phyloP scores from a whole-genome alignment of 2,113 vertebrate species.

The Rhea pennata region DNA sequence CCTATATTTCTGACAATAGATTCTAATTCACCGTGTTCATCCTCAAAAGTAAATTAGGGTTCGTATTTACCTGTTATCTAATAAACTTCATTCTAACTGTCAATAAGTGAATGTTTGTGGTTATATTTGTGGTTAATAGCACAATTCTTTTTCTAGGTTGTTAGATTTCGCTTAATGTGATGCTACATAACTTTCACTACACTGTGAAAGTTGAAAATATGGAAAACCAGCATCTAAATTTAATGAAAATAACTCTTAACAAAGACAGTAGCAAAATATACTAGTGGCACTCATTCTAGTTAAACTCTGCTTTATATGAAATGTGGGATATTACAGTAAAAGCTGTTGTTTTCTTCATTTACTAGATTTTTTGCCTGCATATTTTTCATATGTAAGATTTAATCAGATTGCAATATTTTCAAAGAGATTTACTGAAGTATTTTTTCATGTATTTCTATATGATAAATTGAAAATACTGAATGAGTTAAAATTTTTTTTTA shows the following conservation, averaged over 20 bases:
- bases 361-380: background rate
- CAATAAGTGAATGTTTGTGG: slow-evolving; percentile 48
- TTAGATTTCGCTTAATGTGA: slow-evolving; percentile 53
- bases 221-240: slow-evolving; percentile 20
- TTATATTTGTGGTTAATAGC: slow-evolving; percentile 65
- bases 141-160: slow-evolving; percentile 49
- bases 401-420: background rate
- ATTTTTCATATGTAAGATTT: background rate
- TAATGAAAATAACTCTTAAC: slow-evolving; percentile 22
- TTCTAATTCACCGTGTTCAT: slow-evolving; percentile 43
- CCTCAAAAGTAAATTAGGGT: slow-evolving; percentile 10
- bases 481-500: background rate
- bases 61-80: slow-evolving; percentile 40
- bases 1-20: slow-evolving; percentile 28
- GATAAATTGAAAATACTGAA: background rate
- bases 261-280: background rate
- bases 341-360: background rate
- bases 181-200: slow-evolving; percentile 46
- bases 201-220: background rate
- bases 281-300: background rate
- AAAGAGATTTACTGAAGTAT: background rate
- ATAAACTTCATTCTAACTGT: slow-evolving; percentile 55
- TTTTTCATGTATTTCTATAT: background rate
- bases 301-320: slow-evolving; percentile 7
- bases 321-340: background rate